Base-by-base conservation (phyloP, 2,888 invertebrate species). In the Apocheima hispidaria region DNA sequence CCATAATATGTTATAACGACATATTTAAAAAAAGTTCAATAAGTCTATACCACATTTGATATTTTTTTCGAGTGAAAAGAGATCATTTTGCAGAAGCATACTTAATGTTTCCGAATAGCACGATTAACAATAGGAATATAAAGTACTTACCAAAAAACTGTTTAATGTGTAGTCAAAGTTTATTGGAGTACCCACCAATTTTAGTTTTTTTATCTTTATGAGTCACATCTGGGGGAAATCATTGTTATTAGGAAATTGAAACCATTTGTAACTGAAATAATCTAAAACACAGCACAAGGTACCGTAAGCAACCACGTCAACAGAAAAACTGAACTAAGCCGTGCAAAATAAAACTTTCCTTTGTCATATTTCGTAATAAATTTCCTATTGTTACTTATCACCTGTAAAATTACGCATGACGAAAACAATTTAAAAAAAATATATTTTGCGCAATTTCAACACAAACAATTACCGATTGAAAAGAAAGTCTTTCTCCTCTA, bases 401-500 rank as follows among this genome's bases (percentile, higher is more conserved):
- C 85, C 85, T 85, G 84, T 70, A 68, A 73, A 78, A 75, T 78
- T 68, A 54, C 59, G 43, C 69, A 71, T 81, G 77, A 82, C 84
- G 79, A 77, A 82, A 79, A 77, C 70, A 2, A 1, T 9, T 10
- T 12, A 0, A 83, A 83, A 78, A 80, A 79, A 82, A n/a, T n/a
- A n/a, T n/a, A n/a, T n/a, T n/a, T 87, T 87, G 84, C 80, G 78
- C 82, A 79, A 83, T 79, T 77, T 72, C 68, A 68, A 41, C 54
- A 61, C 60, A 63, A 72, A 67, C 69, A 78, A 90, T 87, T 86
- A 87, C 75, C 60, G 20, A 62, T 62, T 62, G 56, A 49, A 74
- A 82, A 73, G 90, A 92, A 92, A 92, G 89, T 86, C 91, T 92
- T 92, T 92, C 92, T 90, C 86, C 77, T 77, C 36, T 66, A 77